Base-by-base conservation (phyloP, 2,888 invertebrate genomes). In the Drosophila pullipes region DNA sequence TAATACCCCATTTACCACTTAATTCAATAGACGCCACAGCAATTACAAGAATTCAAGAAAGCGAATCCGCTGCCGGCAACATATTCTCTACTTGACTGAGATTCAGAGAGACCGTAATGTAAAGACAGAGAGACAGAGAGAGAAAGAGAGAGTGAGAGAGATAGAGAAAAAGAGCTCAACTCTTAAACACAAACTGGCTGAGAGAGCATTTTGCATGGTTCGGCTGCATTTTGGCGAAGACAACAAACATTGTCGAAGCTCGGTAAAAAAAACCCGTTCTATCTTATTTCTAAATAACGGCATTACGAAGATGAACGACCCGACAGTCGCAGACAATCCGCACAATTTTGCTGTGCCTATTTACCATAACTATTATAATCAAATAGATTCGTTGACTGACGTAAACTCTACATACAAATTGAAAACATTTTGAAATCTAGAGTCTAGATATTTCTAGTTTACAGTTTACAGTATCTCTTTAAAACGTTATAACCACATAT, bases 241-340 rank as follows among this genome's bases (percentile, higher is more conserved):
- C 90, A 88, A 90, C 60, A 44, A 70, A 31, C 83, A 52, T 39
- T 41, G 33, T 28, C 49, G 62, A 68, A 68, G 65, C 52, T 79
- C 53, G 22, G 68, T 73, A 77, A 75, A 58, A 76, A 68, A 80
- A 84, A 91, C 91, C 74, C 82, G 91, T 91, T 91, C 90, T 80
- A 79, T 63, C 86, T 78, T 81, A 68, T 85, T 82, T 84, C 88
- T 81, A 89, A 90, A 87, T 91, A 91, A 91, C 91, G 91, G 91
- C 91, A 91, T 87, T 82, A 74, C 82, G 91, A 90, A 87, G 86
- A 90, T 90, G 91, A 87, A 87, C 87, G 90, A 82, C 90, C 90
- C 73, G 73, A 85, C 58, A 67, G 73, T 72, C 75, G 54, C 80
- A 68, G 89, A 90, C 89, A 68, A 78, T 74, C 76, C 64, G 76